These are phyloP conservation scores for Leptinotarsa tumamoca DNA, from an alignment of 2,888 invertebrate species.

Conservation along the genomic window DNA sequence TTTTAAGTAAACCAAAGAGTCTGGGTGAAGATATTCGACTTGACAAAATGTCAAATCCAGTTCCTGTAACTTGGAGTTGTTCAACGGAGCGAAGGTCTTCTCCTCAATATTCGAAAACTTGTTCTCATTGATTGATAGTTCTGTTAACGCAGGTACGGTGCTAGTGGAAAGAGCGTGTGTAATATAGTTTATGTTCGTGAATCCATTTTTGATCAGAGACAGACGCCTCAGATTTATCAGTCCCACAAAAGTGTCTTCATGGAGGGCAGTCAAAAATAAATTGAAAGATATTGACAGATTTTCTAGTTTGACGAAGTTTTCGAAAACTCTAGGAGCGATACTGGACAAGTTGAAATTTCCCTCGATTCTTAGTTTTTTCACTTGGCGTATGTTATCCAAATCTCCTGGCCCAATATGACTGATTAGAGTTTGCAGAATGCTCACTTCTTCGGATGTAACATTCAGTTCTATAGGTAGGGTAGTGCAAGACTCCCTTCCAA, in stretches of 20 bases:
- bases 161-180: conserved; percentile 65
- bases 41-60: conserved; percentile 70
- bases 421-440: conserved; percentile 70
- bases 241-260: conserved; percentile 68
- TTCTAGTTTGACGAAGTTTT: conserved; percentile 66
- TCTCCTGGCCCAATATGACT: conserved; percentile 65
- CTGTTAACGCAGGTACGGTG: conserved; percentile 66
- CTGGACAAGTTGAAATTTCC: conserved; percentile 69
- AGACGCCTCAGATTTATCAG: conserved; percentile 68
- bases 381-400: conserved; percentile 62
- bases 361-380: conserved; percentile 69
- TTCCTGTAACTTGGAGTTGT: conserved; percentile 65
- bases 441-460: conserved; percentile 64
- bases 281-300: conserved; percentile 72
- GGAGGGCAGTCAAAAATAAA: conserved; percentile 66
- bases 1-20: conserved; percentile 67
- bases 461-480: conserved; percentile 68
- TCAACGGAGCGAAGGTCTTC: conserved; percentile 68
- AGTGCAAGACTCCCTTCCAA: conserved; percentile 69
- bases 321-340: conserved; percentile 69
- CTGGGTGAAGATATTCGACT: conserved; percentile 69
- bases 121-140: conserved; percentile 71
- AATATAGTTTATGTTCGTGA: conserved; percentile 66
- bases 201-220: conserved; percentile 71
- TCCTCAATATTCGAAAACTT: conserved; percentile 66